Evolutionary conservation across 1,140 invertebrate genomes (phyloP), one percentile per base, ranked within the genome.

Genomic region (Bemisia tabaci): DNA sequence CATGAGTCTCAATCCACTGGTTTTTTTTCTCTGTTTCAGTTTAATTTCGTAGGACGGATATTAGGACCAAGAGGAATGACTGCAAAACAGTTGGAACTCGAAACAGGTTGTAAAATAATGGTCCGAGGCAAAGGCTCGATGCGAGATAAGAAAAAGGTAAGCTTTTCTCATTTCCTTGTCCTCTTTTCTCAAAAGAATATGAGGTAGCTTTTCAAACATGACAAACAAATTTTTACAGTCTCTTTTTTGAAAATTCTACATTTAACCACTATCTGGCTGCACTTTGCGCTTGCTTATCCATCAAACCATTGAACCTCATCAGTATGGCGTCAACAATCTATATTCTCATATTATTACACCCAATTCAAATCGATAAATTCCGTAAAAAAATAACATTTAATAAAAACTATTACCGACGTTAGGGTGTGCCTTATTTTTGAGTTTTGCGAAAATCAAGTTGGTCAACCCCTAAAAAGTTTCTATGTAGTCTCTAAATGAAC

Each of bases 71-170:
- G 96, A 71, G 97, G 97, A 70, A 98, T 99, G 95, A 99, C 97
- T 66, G 96, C 97, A 25, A 99, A 99, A 81, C 95, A 99, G 80
- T 82, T 99, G 75, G 97, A 99, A 82, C 92, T 97, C 80, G 96
- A 98, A 84, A 99, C 97, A 73, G 95, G 96, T 73, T 99, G 97
- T 82, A 99, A 98, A 87, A 98, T 99, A 73, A 99, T 99, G 97
- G 95, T 99, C 68, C 85, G 97, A 80, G 97, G 97, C 74, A 95
- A 97, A 80, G 97, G 97, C n/a, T 98, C 96, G 59, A 99, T 99
- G 97, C 85, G 97, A 77, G 97, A 99, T 78, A 98, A 98, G 83
- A 95, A 96, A 81, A 99, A 98, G 92, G 96, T 98, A 84, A 83
- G 81, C 22, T 48, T 58, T 22, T 63, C 26, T 21, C 21, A 22